Percentiles rank a stretch among this genome's conserved stretches.
These are phyloP conservation scores for Bruchidius siliquastri DNA, from an alignment of 2,888 invertebrate genomes.

Conservation along the genomic window DNA sequence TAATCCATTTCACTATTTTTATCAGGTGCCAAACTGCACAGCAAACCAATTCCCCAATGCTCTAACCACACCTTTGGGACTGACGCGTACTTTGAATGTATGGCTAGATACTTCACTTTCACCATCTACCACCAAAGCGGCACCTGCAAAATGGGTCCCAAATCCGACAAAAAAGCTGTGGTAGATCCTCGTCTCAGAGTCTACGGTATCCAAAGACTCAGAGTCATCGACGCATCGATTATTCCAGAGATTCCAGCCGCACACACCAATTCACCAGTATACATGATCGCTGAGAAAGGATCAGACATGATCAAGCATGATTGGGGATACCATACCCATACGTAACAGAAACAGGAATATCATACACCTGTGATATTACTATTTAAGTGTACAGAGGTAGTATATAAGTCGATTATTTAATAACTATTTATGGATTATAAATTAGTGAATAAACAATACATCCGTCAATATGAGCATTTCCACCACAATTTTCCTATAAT, in stretches of 20 bases:
- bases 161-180: slow-evolving; percentile 56
- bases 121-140: slow-evolving; percentile 67
- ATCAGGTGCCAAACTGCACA: slow-evolving; percentile 56
- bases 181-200: slow-evolving; percentile 60
- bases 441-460: background rate
- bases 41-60: slow-evolving; percentile 59
- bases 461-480: background rate
- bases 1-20: too few relatives aligned
- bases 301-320: slow-evolving; percentile 64
- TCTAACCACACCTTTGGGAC: slow-evolving; percentile 54
- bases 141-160: slow-evolving; percentile 64
- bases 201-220: slow-evolving; percentile 61
- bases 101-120: slow-evolving; percentile 61
- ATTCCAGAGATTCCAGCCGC: slow-evolving; percentile 74
- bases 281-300: slow-evolving; percentile 79
- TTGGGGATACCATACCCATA: slow-evolving; percentile 34
- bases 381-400: background rate
- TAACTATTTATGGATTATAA: background rate
- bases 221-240: slow-evolving; percentile 75
- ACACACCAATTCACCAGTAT: slow-evolving; percentile 72
- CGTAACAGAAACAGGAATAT: background rate
- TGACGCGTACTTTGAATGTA: slow-evolving; percentile 68
- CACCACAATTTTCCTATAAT: too few relatives aligned
- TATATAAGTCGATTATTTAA: background rate
- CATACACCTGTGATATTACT: background rate